phyloP scores from a whole-genome alignment of 2,797 vertebrate species.

The Lagocephalus sceleratus region DNA sequence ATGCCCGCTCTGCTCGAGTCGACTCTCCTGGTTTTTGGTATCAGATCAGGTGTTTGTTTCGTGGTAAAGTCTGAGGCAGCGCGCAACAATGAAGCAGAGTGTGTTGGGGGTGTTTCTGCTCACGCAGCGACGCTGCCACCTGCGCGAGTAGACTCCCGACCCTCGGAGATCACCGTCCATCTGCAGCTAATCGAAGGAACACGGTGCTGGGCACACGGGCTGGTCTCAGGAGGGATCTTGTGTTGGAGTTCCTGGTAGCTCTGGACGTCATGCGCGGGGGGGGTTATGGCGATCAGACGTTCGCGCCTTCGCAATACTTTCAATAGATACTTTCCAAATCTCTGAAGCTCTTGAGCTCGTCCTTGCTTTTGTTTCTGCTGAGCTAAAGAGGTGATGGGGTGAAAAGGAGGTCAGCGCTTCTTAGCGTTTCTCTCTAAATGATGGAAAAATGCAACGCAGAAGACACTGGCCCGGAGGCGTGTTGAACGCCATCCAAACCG shows the following conservation, averaged over 20 bases:
- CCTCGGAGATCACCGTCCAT: too few relatives aligned
- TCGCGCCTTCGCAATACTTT: too few relatives aligned
- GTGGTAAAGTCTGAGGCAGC: too few relatives aligned
- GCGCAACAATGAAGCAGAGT: too few relatives aligned
- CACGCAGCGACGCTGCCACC: too few relatives aligned
- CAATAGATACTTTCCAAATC: too few relatives aligned
- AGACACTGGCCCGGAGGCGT: constrained; percentile 51
- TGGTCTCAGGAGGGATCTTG: constrained; percentile 28
- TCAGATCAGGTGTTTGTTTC: too few relatives aligned
- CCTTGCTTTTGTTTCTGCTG: constrained; percentile 35
- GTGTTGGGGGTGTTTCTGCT: too few relatives aligned
- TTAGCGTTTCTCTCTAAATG: constrained; percentile 50
- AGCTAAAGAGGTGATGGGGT: constrained; percentile 62
- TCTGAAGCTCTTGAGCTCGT: constrained; percentile 1
- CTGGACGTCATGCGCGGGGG: constrained; percentile 11
- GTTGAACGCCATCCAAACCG: constrained; percentile 46
- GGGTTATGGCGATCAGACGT: constrained; percentile 25
- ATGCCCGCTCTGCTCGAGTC: too few relatives aligned
- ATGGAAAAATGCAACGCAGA: constrained; percentile 60
- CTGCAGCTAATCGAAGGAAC: too few relatives aligned
- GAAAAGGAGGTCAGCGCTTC: constrained; percentile 56
- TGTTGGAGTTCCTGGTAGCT: constrained; percentile 39
- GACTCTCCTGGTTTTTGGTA: too few relatives aligned
- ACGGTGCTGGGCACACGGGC: constrained; percentile 54
- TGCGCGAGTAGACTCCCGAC: too few relatives aligned